Evolutionary conservation across 1,140 invertebrate genomes (phyloP).

Genomic region (Planococcus citri): DNA sequence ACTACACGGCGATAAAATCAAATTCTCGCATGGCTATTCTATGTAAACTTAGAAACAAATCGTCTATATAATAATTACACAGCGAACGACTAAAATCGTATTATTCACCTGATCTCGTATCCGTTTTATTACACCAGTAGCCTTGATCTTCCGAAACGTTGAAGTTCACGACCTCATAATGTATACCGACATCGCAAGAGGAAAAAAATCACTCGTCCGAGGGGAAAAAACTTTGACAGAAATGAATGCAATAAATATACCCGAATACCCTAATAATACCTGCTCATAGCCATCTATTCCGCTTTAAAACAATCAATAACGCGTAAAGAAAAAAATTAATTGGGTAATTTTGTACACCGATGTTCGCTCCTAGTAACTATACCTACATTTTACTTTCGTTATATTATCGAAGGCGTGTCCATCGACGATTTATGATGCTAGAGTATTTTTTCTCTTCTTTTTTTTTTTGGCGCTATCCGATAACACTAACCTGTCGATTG

Average conservation of each 20-base stretch:
- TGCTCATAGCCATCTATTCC: neutral
- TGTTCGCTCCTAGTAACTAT: neutral
- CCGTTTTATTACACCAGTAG: neutral
- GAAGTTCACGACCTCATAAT: neutral
- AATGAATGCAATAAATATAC: too few species aligned
- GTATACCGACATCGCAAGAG: too few species aligned
- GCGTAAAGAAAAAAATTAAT: slow-evolving; percentile 3
- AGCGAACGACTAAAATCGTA: neutral
- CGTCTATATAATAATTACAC: neutral
- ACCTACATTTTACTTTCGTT: neutral
- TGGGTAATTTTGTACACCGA: neutral
- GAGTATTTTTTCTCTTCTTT: too few species aligned
- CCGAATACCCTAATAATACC: too few species aligned
- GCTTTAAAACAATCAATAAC: neutral
- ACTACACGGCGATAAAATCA: too few species aligned
- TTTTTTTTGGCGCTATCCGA: neutral
- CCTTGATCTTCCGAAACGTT: neutral
- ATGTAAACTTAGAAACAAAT: too few species aligned
- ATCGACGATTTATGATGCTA: neutral
- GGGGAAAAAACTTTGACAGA: too few species aligned
- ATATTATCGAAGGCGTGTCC: neutral
- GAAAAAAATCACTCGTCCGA: neutral
- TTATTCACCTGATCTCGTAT: neutral
- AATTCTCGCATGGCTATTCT: too few species aligned
- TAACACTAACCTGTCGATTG: neutral